Conservation (phyloP, 92 coral and sea anemone genomes). For the Siderastrea siderea region DNA sequence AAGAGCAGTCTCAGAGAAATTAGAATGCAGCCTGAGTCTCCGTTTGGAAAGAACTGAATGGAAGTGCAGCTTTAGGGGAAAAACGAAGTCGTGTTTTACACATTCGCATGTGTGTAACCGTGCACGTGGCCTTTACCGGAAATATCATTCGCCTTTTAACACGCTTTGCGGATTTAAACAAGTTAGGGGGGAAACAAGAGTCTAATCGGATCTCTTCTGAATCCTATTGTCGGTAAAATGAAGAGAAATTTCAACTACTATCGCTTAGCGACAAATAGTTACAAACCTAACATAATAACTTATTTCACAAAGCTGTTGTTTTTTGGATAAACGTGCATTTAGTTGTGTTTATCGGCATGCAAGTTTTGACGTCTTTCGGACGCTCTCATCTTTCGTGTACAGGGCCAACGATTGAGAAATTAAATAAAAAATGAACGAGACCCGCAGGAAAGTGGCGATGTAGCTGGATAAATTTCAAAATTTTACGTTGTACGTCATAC, state of each 20-base stretch:
- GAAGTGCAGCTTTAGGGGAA: no score
- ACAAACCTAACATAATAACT: not conserved
- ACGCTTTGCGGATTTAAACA: not conserved
- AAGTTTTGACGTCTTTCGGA: not conserved
- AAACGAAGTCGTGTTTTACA: no score
- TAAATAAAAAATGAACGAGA: not conserved
- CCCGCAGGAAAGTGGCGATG: not conserved
- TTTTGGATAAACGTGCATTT: no score
- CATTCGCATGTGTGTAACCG: no score
- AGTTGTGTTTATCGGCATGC: not conserved
- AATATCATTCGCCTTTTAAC: not conserved
- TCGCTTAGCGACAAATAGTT: not conserved
- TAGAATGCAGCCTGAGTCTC: no score
- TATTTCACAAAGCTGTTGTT: not conserved
- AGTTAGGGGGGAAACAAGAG: not conserved
- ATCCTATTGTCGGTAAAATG: not conserved
- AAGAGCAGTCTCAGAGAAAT: no score
- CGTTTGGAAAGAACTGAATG: no score
- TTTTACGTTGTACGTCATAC: no score
- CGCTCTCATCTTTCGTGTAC: not conserved
- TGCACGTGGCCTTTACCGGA: not conserved
- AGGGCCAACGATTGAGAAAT: not conserved
- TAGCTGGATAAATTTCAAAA: no score
- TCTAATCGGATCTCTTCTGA: not conserved
- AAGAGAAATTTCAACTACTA: not conserved